Base-by-base conservation (phyloP, 2,888 invertebrate genomes). In the Aphidoletes aphidimyza region DNA sequence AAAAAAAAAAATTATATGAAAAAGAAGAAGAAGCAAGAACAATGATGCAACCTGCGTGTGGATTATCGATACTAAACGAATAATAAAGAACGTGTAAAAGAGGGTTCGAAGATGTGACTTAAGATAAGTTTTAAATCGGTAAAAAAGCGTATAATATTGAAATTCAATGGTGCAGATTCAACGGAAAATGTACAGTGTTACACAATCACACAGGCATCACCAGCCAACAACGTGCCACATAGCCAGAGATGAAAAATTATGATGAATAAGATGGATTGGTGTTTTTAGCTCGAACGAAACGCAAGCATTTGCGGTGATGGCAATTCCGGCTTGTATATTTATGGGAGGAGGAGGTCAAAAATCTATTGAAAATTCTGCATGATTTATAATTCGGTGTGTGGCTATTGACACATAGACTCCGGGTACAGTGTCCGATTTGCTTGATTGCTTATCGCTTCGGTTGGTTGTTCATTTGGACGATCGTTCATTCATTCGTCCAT, bases 31-130 rank as follows among this genome's bases (percentile, higher is more conserved):
- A 11, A 69, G n/a, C n/a, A n/a, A n/a, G n/a, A 69, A 69, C 69
- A 69, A 69, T 34, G 69, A 30, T 3, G 69, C 14, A 30, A 34
- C 54, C 69, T 69, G 54, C 69, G 3, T 69, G 34, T 26, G 54
- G 22, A 22, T 17, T 26, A 54, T 26, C 26, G 1, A 69, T 14
- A 30, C 30, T 69, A 26, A 69, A 69, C 30, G 69, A 69, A 69
- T 69, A 69, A 69, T 69, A 69, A 69, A n/a, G n/a, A 69, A 69
- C 14, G 69, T 69, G 34, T 69, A 69, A 69, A 69, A 69, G 26
- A 69, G 17, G 69, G 69, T 69, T 69, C n/a, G n/a, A n/a, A n/a
- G n/a, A n/a, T n/a, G n/a, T n/a, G n/a, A n/a, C n/a, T 69, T 5
- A 30, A 69, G 69, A 69, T 69, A 69, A 69, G 26, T 54, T 54